Conservation (phyloP, 2,797 vertebrate genomes). For the Ctenopoma multispine region DNA sequence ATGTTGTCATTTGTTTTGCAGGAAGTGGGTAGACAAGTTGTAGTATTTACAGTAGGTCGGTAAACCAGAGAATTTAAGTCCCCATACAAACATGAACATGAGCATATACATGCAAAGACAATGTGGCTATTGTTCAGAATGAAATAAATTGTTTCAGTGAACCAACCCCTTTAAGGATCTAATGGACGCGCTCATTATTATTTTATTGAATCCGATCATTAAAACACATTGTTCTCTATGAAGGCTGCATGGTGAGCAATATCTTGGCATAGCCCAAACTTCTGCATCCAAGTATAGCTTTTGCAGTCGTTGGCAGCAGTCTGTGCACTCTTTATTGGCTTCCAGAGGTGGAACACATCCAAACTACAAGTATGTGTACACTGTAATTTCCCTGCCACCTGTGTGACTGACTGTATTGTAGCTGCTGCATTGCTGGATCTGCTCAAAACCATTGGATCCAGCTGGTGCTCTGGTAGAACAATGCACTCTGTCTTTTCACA, state of each 20-base stretch:
- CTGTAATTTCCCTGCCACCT: constrained; percentile 82
- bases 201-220: constrained; percentile 68
- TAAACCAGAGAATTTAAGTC: constrained; percentile 37
- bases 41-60: constrained; percentile 16
- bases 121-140: constrained; percentile 48
- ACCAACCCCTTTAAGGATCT: constrained; percentile 32
- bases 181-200: constrained; percentile 58
- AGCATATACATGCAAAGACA: constrained; percentile 30
- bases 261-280: constrained; percentile 58
- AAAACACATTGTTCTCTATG: constrained; percentile 57
- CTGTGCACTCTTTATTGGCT: constrained; percentile 69
- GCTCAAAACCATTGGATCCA: constrained; percentile 56
- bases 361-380: constrained; percentile 66
- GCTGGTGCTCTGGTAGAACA: constrained; percentile 68
- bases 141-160: constrained; percentile 27
- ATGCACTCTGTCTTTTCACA: constrained; percentile 71
- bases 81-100: constrained; percentile 36
- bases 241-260: constrained; percentile 52
- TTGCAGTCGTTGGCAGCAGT: constrained; percentile 70
- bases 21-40: constrained; percentile 39
- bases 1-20: constrained; percentile 24
- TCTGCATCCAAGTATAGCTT: constrained; percentile 74
- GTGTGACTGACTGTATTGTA: constrained; percentile 60
- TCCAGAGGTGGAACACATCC: constrained; percentile 72
- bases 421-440: constrained; percentile 39